Conservation (phyloP, 1,140 invertebrate genomes). For the Lucilia cuprina region DNA sequence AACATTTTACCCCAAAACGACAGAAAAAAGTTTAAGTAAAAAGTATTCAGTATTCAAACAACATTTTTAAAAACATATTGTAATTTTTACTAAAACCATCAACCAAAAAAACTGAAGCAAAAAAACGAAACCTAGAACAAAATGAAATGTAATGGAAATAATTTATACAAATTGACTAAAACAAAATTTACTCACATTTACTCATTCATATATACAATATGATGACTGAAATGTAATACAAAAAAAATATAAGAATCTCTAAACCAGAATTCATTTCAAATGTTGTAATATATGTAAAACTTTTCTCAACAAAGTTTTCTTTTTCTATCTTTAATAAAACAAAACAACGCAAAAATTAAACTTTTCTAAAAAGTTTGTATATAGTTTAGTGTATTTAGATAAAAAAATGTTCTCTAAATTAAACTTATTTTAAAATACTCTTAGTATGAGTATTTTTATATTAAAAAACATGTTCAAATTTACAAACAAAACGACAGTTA, state of each 20-base stretch:
- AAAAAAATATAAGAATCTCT: neutral
- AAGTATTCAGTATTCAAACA: conserved; percentile 4
- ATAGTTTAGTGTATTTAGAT: too few relatives aligned
- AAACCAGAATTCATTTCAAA: neutral
- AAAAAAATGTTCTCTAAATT: too few relatives aligned
- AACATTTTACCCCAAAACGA: neutral
- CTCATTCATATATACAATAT: too few relatives aligned
- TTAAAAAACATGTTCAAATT: too few relatives aligned
- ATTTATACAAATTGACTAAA: conserved; percentile 11
- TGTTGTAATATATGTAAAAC: neutral
- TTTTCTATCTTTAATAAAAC: too few relatives aligned
- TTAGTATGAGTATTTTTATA: too few relatives aligned
- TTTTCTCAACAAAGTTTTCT: neutral
- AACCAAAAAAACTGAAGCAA: neutral
- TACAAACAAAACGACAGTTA: too few relatives aligned
- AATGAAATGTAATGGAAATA: conserved; percentile 18
- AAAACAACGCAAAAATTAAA: too few relatives aligned
- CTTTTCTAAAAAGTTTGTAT: too few relatives aligned
- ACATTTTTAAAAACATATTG: neutral
- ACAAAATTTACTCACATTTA: neutral
- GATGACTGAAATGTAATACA: neutral
- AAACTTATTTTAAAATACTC: too few relatives aligned
- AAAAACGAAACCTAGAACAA: neutral
- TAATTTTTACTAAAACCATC: neutral
- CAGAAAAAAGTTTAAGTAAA: neutral